Conservation (phyloP, 2,888 invertebrate genomes). For the Papilio protenor region DNA sequence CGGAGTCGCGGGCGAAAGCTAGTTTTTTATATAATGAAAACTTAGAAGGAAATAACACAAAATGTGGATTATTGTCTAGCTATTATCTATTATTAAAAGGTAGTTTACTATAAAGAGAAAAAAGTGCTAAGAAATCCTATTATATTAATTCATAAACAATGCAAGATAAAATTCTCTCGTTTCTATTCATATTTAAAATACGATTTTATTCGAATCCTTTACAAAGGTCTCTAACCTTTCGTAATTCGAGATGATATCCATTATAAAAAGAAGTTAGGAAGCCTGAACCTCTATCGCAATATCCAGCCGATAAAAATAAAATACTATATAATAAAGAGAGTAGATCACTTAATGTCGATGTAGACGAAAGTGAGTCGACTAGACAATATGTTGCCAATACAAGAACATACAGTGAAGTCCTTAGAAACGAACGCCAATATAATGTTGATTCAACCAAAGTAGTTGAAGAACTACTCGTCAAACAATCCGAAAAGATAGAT, state of each 20-base stretch:
- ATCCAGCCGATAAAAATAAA: neutral
- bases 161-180: too few species aligned
- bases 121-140: too few species aligned
- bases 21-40: too few species aligned
- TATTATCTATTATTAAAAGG: too few species aligned
- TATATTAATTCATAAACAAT: too few species aligned
- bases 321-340: neutral
- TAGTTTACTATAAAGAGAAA: too few species aligned
- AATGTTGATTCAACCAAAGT: neutral
- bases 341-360: neutral
- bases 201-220: slow-evolving; percentile 6
- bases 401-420: slow-evolving; percentile 3
- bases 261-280: slow-evolving; percentile 25
- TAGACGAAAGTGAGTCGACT: too few species aligned
- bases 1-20: too few species aligned
- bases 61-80: too few species aligned
- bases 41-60: too few species aligned
- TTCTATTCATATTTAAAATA: neutral
- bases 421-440: neutral
- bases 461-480: neutral
- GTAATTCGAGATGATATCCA: slow-evolving; percentile 39
- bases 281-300: neutral
- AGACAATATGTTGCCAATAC: neutral
- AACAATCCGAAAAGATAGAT: neutral
- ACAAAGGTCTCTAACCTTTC: slow-evolving; percentile 30